These are phyloP conservation scores for Proctacanthus coquilletti DNA, from an alignment of 1,140 invertebrate species.

Conservation along the genomic window DNA sequence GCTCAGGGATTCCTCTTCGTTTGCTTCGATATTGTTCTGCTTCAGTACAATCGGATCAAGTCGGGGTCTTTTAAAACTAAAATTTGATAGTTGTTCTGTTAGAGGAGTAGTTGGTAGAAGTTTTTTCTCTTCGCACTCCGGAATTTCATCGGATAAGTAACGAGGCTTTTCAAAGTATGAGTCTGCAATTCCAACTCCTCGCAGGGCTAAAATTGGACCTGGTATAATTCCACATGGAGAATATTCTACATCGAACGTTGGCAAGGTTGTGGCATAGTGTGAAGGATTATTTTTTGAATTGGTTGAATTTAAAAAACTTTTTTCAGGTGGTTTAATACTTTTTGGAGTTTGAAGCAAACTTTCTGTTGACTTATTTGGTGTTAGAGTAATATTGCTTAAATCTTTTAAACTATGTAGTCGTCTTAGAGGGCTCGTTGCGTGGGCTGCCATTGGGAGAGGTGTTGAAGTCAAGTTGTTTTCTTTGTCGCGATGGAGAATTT, in stretches of 20 bases:
- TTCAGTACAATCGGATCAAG: no score
- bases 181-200: conserved; percentile 24
- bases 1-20: conserved; percentile 12
- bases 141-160: conserved; percentile 10
- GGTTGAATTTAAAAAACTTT: neutral
- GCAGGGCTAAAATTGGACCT: conserved; percentile 20
- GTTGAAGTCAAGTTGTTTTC: conserved; percentile 26
- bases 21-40: neutral
- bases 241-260: conserved; percentile 13
- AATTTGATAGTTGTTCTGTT: no score
- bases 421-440: conserved; percentile 3
- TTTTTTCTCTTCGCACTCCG: neutral
- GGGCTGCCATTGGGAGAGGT: conserved; percentile 13
- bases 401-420: conserved; percentile 14
- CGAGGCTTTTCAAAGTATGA: conserved; percentile 27
- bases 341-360: conserved; percentile 9
- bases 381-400: conserved; percentile 17
- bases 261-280: conserved; percentile 13
- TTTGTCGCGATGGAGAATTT: conserved; percentile 11
- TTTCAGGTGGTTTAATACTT: neutral
- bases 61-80: no score
- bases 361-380: conserved; percentile 6
- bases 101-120: no score
- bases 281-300: conserved; percentile 1
- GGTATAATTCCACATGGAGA: conserved; percentile 15